phyloP scores from a whole-genome alignment of 2,113 vertebrate genomes.

The Scophthalmus maximus region DNA sequence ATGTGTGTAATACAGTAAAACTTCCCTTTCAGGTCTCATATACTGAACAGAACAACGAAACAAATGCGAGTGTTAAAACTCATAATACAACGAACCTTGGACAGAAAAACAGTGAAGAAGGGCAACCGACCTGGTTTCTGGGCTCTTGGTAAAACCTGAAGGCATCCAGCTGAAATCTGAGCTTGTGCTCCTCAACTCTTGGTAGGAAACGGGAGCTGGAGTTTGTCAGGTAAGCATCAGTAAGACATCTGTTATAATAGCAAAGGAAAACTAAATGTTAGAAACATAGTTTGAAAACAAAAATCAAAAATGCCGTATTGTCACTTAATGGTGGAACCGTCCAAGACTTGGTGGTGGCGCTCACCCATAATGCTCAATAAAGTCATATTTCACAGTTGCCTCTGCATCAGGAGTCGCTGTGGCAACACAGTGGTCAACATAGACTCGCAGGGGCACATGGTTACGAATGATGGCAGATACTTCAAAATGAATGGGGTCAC shows the following conservation, averaged over 20 bases:
- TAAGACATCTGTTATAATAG: slow-evolving; percentile 66
- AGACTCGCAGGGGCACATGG: slow-evolving; percentile 70
- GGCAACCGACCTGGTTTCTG: slow-evolving; percentile 41
- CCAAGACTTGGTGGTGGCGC: slow-evolving; percentile 9
- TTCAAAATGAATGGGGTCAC: slow-evolving; percentile 70
- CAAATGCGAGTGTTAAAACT: background rate
- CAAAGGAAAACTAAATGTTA: background rate
- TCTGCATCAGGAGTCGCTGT: slow-evolving; percentile 57
- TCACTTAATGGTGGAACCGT: background rate
- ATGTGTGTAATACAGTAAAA: background rate
- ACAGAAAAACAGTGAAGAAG: background rate
- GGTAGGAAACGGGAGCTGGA: slow-evolving; percentile 70
- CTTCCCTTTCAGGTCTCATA: background rate
- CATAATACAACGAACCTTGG: background rate
- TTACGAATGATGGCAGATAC: slow-evolving; percentile 56
- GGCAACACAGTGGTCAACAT: slow-evolving; percentile 72
- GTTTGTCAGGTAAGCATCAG: slow-evolving; percentile 68
- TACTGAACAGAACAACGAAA: background rate
- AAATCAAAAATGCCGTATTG: background rate
- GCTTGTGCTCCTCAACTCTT: slow-evolving; percentile 55
- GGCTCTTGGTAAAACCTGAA: slow-evolving; percentile 71
- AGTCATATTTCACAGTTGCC: slow-evolving; percentile 57
- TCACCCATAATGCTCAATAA: slow-evolving; percentile 74
- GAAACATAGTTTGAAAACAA: background rate
- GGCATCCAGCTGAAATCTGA: slow-evolving; percentile 73